A percentile compares a stretch with the other conserved stretches of the same genome.
Conservation (phyloP, 2,113 vertebrate species). For the Onychorhynchus coronatus region DNA sequence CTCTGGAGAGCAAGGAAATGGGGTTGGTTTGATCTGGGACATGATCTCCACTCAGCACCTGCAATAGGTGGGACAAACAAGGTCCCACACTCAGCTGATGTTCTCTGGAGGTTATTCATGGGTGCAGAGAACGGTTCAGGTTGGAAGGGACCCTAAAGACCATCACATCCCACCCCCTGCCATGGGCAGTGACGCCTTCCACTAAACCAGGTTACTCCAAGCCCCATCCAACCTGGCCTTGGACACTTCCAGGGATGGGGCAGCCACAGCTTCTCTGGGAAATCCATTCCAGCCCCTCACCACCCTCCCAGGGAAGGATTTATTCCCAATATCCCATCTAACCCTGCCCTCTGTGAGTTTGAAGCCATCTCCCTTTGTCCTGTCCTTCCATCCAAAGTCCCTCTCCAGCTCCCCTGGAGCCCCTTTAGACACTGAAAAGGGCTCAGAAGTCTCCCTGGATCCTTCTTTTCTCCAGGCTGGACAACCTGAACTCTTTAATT, state of each 20-base stretch:
- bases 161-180: neutral
- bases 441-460: neutral
- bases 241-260: neutral
- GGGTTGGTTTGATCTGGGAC: neutral
- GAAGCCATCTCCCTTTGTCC: neutral
- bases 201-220: neutral
- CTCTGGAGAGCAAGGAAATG: neutral
- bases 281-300: neutral
- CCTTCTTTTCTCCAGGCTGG: neutral
- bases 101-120: neutral
- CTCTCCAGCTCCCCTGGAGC: neutral
- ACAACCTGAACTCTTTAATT: neutral
- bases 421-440: neutral
- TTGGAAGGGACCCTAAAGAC: neutral
- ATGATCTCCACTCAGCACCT: neutral
- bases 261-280: neutral
- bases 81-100: rapidly evolving
- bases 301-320: neutral
- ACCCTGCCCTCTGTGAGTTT: neutral
- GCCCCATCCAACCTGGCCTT: rapidly evolving
- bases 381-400: neutral
- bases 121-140: neutral
- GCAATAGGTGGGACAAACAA: neutral
- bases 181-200: neutral
- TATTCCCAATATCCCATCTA: too few species aligned